Conservation (phyloP, 2,888 invertebrate genomes). For the Drosophila bunnanda region DNA sequence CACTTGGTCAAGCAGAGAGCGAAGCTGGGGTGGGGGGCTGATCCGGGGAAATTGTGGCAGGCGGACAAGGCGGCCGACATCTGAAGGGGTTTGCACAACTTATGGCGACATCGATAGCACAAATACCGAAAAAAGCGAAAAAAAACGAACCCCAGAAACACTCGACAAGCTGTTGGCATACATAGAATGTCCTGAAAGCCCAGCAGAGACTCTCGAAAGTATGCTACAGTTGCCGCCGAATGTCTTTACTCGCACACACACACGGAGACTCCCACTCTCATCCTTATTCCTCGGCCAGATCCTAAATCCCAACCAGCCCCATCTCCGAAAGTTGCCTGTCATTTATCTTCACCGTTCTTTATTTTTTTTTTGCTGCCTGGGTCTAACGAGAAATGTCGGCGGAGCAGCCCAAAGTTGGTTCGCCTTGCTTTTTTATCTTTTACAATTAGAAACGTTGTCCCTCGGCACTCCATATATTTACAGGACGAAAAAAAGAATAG, state of each 20-base stretch:
- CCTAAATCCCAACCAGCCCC: slow-evolving; percentile 36
- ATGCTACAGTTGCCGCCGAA: slow-evolving; percentile 74
- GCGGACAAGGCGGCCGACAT: slow-evolving; percentile 26
- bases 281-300: slow-evolving; percentile 11
- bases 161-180: slow-evolving; percentile 83
- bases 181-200: slow-evolving; percentile 62
- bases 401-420: slow-evolving; percentile 53
- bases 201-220: slow-evolving; percentile 74
- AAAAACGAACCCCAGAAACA: slow-evolving; percentile 54
- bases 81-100: slow-evolving; percentile 73
- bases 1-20: slow-evolving; percentile 75
- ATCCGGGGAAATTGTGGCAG: slow-evolving; percentile 35
- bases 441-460: slow-evolving; percentile 70
- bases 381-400: slow-evolving; percentile 62
- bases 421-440: slow-evolving; percentile 66
- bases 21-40: slow-evolving; percentile 9
- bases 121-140: slow-evolving; percentile 63
- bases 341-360: slow-evolving; percentile 65
- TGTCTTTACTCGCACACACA: slow-evolving; percentile 47
- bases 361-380: slow-evolving; percentile 14
- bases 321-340: slow-evolving; percentile 64
- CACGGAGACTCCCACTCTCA: slow-evolving; percentile 24
- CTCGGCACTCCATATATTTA: slow-evolving; percentile 46
- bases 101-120: slow-evolving; percentile 80
- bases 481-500: neutral